Percentiles rank a stretch among this genome's conserved stretches.
These are phyloP conservation scores for Gopherus evgoodei DNA, from an alignment of 2,113 vertebrate species.

Conservation along the genomic window DNA sequence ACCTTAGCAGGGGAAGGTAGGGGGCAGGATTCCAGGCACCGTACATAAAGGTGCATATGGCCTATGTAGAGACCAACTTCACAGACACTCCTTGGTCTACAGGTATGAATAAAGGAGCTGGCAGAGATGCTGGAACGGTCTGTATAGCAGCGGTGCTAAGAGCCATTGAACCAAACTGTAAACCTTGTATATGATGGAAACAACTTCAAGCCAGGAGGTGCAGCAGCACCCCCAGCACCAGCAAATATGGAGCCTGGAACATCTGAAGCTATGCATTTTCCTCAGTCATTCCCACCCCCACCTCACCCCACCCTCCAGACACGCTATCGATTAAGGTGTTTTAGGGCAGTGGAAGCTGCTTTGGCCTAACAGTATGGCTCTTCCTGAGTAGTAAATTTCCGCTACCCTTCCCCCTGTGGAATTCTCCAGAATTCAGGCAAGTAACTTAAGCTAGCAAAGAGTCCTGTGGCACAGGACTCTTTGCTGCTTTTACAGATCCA, in stretches of 20 bases:
- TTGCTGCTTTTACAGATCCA: too few relatives aligned
- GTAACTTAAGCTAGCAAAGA: not conserved
- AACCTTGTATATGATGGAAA: too few relatives aligned
- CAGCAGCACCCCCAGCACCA: too few relatives aligned
- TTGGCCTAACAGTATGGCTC: not conserved
- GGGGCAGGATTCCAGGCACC: not conserved
- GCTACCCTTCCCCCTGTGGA: not conserved
- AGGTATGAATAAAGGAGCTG: not conserved
- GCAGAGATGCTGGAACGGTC: not conserved
- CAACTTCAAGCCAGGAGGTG: too few relatives aligned
- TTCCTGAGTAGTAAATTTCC: not conserved
- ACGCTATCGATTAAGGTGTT: not conserved
- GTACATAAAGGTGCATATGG: accelerated
- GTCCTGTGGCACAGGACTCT: too few relatives aligned
- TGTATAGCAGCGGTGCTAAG: too few relatives aligned
- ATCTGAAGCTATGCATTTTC: not conserved
- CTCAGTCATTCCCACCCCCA: not conserved
- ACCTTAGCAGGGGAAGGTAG: not conserved
- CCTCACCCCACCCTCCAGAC: not conserved
- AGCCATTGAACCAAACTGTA: too few relatives aligned
- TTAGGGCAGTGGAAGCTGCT: not conserved
- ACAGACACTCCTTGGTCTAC: not conserved
- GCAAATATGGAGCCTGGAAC: not conserved
- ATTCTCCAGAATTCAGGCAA: not conserved
- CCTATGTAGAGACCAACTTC: not conserved